A percentile compares a stretch with the other conserved stretches of the same genome.
phyloP scores from a whole-genome alignment of 2,888 invertebrate genomes.

The Caenorhabditis drosophilae region DNA sequence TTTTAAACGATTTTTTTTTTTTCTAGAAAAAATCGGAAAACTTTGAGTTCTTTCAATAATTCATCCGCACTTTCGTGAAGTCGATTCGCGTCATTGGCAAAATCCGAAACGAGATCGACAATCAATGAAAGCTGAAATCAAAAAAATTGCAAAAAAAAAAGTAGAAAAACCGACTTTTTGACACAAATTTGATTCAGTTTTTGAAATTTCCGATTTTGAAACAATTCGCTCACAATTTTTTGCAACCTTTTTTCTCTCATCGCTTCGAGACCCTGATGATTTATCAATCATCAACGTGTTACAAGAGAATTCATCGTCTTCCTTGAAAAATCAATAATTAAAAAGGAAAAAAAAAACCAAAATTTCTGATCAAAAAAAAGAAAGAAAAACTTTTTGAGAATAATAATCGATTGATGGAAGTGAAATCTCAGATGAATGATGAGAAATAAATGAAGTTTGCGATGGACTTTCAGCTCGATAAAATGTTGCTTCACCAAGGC shows the following conservation, averaged over 20 bases:
- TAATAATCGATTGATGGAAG: conserved; percentile 20
- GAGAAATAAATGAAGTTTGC: conserved; percentile 18
- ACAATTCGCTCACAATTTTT: conserved; percentile 14
- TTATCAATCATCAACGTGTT: conserved; percentile 29
- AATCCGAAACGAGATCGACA: conserved; percentile 34
- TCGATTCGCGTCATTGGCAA: conserved; percentile 31
- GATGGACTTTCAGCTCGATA: conserved; percentile 37
- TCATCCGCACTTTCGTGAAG: conserved; percentile 37
- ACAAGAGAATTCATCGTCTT: conserved; percentile 27
- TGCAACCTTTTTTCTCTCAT: conserved; percentile 1
- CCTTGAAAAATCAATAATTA: background rate
- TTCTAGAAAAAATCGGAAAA: no score
- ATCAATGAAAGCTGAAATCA: conserved; percentile 34
- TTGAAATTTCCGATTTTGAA: conserved; percentile 13
- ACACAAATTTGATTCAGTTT: conserved; percentile 31
- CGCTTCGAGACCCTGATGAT: conserved; percentile 1
- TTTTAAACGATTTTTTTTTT: background rate
- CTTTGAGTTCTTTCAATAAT: conserved; percentile 32
- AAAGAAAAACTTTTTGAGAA: conserved; percentile 3
- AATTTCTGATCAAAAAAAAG: conserved; percentile 24
- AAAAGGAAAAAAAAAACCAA: conserved; percentile 21
- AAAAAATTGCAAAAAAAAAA: no score
- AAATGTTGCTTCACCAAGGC: conserved; percentile 29
- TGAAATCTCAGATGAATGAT: conserved; percentile 29
- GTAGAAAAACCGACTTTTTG: conserved; percentile 26